Conservation (phyloP, 1,140 invertebrate genomes). For the Trachymyrmex cornetzi region DNA sequence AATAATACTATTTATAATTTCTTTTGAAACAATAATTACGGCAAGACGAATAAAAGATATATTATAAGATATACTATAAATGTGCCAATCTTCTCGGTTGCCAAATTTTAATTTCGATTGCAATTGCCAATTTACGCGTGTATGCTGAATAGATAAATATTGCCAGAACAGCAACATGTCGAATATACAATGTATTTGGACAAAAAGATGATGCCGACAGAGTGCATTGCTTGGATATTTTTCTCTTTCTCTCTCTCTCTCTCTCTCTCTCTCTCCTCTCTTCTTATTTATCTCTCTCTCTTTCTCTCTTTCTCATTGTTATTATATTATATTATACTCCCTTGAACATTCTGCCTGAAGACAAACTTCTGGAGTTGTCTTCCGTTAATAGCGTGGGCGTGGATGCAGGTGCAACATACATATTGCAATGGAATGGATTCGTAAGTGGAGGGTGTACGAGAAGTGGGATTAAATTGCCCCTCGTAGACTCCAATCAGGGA, state of each 20-base stretch:
- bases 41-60: neutral
- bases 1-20: neutral
- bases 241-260: neutral
- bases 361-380: constrained; percentile 49
- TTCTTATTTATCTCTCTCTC: too few species aligned
- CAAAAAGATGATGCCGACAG: neutral
- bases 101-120: neutral
- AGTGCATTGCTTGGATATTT: neutral
- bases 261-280: constrained; percentile 23
- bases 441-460: constrained; percentile 44
- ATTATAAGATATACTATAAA: neutral
- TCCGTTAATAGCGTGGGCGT: constrained; percentile 61
- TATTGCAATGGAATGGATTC: constrained; percentile 48
- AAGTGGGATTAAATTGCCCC: constrained; percentile 48
- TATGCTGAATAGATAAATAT: neutral
- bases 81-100: neutral
- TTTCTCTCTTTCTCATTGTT: constrained; percentile 40
- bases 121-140: neutral
- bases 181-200: neutral
- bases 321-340: constrained; percentile 34
- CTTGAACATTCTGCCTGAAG: constrained; percentile 2
- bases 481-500: constrained; percentile 63
- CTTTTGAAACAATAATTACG: neutral
- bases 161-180: neutral
- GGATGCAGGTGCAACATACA: constrained; percentile 59